Percentiles rank a stretch among this genome's conserved stretches.
Evolutionary conservation across 2,888 invertebrate genomes (phyloP).

Genomic region (Napeogenes inachia): DNA sequence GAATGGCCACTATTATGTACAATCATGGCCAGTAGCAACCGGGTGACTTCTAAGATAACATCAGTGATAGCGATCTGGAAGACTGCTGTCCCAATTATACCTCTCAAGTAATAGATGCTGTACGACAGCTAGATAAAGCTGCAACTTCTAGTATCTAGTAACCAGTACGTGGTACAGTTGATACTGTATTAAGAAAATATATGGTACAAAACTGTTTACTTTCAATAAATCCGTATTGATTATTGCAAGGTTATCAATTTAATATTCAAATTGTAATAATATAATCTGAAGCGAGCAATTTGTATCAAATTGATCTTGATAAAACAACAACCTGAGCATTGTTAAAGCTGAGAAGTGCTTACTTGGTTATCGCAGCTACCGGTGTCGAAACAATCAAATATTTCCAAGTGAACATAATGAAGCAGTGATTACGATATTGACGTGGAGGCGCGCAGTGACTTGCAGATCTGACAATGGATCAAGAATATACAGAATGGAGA

Average conservation of each 20-base stretch:
- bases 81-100: constrained; percentile 2
- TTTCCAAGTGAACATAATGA: constrained; percentile 8
- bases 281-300: constrained; percentile 4
- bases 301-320: constrained; percentile 1
- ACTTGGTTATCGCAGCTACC: constrained; percentile 7
- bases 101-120: neutral
- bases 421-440: constrained; percentile 8
- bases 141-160: neutral
- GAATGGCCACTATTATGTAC: neutral
- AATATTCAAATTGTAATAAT: neutral
- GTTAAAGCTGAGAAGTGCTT: constrained; percentile 1
- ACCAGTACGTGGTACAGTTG: no score
- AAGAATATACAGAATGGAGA: neutral
- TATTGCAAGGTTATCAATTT: no score
- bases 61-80: neutral
- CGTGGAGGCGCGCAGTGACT: constrained; percentile 6
- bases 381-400: constrained; percentile 16
- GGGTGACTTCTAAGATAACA: neutral
- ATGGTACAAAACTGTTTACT: no score
- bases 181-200: no score
- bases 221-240: no score
- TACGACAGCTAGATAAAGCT: neutral
- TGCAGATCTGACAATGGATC: constrained; percentile 4
- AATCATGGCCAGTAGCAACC: neutral
- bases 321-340: neutral